Conservation (phyloP, 1,140 invertebrate genomes). For the Thereuonema tuberculata region DNA sequence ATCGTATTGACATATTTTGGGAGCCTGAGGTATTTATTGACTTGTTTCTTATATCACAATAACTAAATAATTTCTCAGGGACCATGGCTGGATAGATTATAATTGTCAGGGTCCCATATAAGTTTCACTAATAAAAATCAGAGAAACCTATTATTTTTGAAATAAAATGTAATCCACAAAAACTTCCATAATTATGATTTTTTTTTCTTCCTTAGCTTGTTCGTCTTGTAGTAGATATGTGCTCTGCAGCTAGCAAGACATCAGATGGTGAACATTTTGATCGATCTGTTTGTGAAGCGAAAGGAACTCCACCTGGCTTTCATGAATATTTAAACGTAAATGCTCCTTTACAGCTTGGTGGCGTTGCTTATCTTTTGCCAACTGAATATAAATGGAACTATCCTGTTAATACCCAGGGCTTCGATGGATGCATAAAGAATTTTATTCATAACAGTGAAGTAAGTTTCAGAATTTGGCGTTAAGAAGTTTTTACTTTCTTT, state of each 20-base stretch:
- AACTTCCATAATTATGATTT: too few relatives aligned
- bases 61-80: too few relatives aligned
- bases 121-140: too few relatives aligned
- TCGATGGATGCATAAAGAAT: slow-evolving; percentile 72
- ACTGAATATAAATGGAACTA: slow-evolving; percentile 42
- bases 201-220: slow-evolving; percentile 2
- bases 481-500: background rate
- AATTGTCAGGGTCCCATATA: too few relatives aligned
- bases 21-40: slow-evolving; percentile 41
- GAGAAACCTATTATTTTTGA: too few relatives aligned
- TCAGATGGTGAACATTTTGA: slow-evolving; percentile 12
- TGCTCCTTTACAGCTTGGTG: slow-evolving; percentile 73
- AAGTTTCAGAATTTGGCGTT: background rate
- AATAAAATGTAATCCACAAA: too few relatives aligned
- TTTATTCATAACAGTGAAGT: slow-evolving; percentile 38
- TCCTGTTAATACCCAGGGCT: slow-evolving; percentile 48
- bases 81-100: too few relatives aligned
- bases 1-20: slow-evolving; percentile 66
- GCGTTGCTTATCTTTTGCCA: slow-evolving; percentile 44
- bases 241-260: slow-evolving; percentile 18
- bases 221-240: slow-evolving; percentile 29
- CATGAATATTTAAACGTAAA: slow-evolving; percentile 76
- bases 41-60: too few relatives aligned
- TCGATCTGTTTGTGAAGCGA: slow-evolving; percentile 24
- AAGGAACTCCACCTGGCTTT: slow-evolving; percentile 42